Percentiles rank a stretch among this genome's conserved stretches.
These are phyloP conservation scores for Diadumene lineata DNA, from an alignment of 92 coral and sea anemone genomes.

Conservation along the genomic window DNA sequence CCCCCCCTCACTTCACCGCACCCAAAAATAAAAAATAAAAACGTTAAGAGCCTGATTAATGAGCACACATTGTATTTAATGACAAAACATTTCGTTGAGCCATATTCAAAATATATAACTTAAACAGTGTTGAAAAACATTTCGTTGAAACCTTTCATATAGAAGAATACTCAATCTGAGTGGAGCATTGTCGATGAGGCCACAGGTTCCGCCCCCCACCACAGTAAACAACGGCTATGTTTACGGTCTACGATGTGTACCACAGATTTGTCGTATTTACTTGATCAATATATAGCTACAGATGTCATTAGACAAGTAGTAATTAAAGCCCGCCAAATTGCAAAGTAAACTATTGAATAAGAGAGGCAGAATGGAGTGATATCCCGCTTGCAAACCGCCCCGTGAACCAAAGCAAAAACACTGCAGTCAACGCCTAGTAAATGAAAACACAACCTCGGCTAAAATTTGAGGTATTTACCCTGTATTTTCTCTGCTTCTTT, in stretches of 20 bases:
- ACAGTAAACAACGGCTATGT: neutral
- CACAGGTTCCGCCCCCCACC: slow-evolving; percentile 3
- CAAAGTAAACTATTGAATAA: neutral
- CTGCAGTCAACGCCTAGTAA: neutral
- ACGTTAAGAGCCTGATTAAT: too few species aligned
- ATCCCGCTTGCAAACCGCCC: neutral
- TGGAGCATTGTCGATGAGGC: neutral
- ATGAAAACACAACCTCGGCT: neutral
- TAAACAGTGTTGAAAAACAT: too few species aligned
- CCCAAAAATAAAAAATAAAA: too few species aligned
- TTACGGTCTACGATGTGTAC: neutral
- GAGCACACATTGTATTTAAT: too few species aligned
- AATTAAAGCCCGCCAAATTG: neutral
- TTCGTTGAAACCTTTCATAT: too few species aligned
- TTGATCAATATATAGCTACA: neutral
- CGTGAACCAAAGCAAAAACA: neutral
- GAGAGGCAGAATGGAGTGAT: neutral
- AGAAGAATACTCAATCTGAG: too few species aligned
- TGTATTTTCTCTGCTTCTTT: slow-evolving; percentile 55
- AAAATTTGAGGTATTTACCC: slow-evolving; percentile 40
- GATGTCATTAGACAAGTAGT: neutral
- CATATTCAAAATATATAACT: too few species aligned
- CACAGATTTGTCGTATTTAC: neutral
- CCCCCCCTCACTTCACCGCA: too few species aligned
- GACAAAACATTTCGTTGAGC: too few species aligned